phyloP scores from a whole-genome alignment of 2,113 vertebrate genomes.

The Phoenicopterus ruber region DNA sequence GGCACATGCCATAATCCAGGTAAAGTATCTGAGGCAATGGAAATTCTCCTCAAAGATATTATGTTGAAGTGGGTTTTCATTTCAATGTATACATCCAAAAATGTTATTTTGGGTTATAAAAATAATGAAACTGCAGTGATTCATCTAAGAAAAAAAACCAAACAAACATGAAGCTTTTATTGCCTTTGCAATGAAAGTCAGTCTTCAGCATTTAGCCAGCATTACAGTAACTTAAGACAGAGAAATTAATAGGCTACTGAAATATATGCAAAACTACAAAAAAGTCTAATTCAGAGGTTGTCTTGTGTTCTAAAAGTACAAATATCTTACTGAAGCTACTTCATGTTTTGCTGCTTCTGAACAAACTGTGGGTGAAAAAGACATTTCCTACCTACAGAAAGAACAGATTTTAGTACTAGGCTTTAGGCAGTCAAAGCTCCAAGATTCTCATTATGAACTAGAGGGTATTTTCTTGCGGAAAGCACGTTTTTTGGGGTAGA shows the following conservation, averaged over 20 bases:
- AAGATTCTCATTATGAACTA: neutral
- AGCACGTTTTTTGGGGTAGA: fast-evolving
- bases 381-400: neutral
- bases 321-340: neutral
- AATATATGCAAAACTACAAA: neutral
- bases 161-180: neutral
- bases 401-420: neutral
- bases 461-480: neutral
- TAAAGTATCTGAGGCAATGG: neutral
- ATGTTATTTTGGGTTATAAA: neutral
- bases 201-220: neutral
- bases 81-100: neutral
- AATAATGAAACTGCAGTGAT: neutral
- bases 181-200: neutral
- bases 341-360: neutral
- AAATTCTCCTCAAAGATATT: neutral
- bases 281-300: neutral
- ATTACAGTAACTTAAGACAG: neutral
- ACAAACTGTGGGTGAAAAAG: neutral
- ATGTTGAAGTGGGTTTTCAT: neutral
- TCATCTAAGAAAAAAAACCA: neutral
- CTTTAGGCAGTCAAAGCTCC: neutral
- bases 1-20: neutral
- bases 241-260: neutral
- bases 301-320: neutral